Percentiles rank a stretch among this genome's conserved stretches.
Conservation (phyloP, 2,797 vertebrate species). For the Euthynnus affinis region DNA sequence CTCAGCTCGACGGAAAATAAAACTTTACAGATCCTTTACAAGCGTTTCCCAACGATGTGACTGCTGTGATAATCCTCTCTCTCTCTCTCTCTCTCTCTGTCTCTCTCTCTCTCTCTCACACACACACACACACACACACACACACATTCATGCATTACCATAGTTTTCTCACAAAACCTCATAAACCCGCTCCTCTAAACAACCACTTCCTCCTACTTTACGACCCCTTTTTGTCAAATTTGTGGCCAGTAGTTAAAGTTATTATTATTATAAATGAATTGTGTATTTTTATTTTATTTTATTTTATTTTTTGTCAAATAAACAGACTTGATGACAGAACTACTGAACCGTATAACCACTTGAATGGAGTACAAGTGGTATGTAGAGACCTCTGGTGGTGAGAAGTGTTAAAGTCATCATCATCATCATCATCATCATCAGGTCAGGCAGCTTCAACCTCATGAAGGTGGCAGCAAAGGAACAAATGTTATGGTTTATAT, state of each 20-base stretch:
- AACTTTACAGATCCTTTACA: background rate
- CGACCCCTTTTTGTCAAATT: too few relatives aligned
- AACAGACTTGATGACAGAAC: background rate
- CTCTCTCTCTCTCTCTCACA: slow-evolving; percentile 1
- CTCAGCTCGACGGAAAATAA: background rate
- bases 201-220: too few relatives aligned
- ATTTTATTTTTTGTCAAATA: background rate
- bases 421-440: slow-evolving; percentile 4
- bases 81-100: slow-evolving; percentile 5
- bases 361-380: background rate
- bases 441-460: background rate
- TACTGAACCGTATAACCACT: background rate
- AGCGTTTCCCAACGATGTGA: background rate
- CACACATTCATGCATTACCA: background rate
- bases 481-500: background rate
- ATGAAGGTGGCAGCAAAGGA: slow-evolving; percentile 18
- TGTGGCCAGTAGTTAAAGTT: too few relatives aligned
- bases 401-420: background rate
- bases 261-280: background rate
- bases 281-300: too few relatives aligned
- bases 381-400: slow-evolving; percentile 66
- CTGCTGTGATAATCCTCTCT: slow-evolving; percentile 1
- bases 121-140: too few relatives aligned
- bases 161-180: background rate
- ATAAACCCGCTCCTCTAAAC: background rate